Evolutionary conservation across 1,140 invertebrate species (phyloP).

Genomic region (Rhizoglyphus robini): DNA sequence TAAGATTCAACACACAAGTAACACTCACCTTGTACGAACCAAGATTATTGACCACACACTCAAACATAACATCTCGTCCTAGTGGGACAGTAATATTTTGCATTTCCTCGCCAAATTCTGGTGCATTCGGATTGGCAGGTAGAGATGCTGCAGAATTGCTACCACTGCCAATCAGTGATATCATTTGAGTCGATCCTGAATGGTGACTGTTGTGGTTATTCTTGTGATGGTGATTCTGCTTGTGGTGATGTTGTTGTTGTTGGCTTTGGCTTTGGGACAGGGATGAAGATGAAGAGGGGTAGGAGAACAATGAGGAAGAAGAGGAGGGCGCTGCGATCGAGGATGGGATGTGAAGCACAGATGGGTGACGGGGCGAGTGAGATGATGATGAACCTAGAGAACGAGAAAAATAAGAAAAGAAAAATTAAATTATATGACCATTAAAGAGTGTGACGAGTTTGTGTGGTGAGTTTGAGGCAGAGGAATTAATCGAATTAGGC

Average conservation of each 20-base stretch:
- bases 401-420: too few species aligned
- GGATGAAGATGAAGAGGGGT: not conserved
- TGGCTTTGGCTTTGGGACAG: not conserved
- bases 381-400: too few species aligned
- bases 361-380: too few species aligned
- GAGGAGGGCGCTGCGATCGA: too few species aligned
- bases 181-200: too few species aligned
- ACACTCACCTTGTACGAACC: constrained; percentile 56
- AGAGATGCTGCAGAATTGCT: not conserved
- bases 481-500: too few species aligned
- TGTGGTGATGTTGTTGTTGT: not conserved
- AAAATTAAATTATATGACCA: too few species aligned
- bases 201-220: not conserved
- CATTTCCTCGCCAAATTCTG: constrained; percentile 55
- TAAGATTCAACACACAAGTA: too few species aligned
- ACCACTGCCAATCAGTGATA: not conserved
- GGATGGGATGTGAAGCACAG: too few species aligned
- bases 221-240: not conserved
- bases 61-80: constrained; percentile 57
- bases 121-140: constrained; percentile 28
- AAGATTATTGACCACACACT: constrained; percentile 60
- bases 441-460: too few species aligned
- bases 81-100: constrained; percentile 60
- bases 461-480: too few species aligned
- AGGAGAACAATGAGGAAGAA: too few species aligned